phyloP scores from a whole-genome alignment of 2,888 invertebrate species.

The Drosophila ochracea region DNA sequence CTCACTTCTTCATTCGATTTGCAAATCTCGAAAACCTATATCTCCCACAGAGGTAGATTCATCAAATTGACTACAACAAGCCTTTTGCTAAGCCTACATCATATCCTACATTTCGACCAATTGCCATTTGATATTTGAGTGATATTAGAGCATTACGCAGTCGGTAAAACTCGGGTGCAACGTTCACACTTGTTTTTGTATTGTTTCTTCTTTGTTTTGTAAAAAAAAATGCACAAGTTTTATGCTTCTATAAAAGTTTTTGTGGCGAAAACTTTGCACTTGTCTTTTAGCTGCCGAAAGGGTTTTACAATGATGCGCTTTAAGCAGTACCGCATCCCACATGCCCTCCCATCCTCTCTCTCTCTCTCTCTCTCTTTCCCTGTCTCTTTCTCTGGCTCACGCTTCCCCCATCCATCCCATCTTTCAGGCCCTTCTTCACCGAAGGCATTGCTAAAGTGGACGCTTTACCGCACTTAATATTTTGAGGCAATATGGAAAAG shows the following conservation, averaged over 20 bases:
- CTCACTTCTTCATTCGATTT: too few species aligned
- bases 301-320: conserved; percentile 80
- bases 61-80: not conserved
- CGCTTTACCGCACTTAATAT: conserved; percentile 66
- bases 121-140: too few species aligned
- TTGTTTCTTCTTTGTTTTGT: conserved; percentile 74
- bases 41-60: not conserved
- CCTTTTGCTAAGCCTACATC: not conserved
- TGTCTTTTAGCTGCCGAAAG: conserved; percentile 79
- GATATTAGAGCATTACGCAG: not conserved
- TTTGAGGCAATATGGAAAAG: conserved; percentile 49
- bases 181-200: conserved; percentile 14
- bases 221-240: conserved; percentile 78
- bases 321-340: conserved; percentile 32
- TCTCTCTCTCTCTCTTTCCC: not conserved
- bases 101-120: not conserved
- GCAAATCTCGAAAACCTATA: not conserved
- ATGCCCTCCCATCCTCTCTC: not conserved
- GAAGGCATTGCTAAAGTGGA: conserved; percentile 47
- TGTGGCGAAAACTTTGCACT: conserved; percentile 76
- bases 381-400: not conserved
- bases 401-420: not conserved
- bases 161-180: not conserved
- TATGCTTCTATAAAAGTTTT: conserved; percentile 76
- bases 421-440: not conserved